These are phyloP conservation scores for Baccha elongata DNA, from an alignment of 2,888 invertebrate species.

Conservation along the genomic window DNA sequence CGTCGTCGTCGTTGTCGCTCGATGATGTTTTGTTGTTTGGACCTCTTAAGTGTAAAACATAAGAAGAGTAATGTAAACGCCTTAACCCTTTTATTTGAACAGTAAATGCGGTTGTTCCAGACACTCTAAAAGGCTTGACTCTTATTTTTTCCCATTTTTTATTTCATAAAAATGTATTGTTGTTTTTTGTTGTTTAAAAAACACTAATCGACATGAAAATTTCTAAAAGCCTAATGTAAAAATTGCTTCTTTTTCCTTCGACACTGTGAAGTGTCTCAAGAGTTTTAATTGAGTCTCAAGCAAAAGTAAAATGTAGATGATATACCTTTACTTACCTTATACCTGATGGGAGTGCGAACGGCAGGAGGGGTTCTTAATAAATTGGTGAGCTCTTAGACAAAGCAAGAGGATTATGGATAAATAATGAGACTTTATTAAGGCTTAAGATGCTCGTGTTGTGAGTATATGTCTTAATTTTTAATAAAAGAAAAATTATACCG, in stretches of 20 bases:
- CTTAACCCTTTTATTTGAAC: slow-evolving; percentile 62
- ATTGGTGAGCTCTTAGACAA: slow-evolving; percentile 15
- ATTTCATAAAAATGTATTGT: not conserved
- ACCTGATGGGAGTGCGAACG: not conserved
- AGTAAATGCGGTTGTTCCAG: slow-evolving; percentile 50
- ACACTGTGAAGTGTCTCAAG: slow-evolving; percentile 31
- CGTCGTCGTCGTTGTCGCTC: not conserved
- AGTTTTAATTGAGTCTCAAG: slow-evolving; percentile 43
- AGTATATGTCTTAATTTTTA: slow-evolving; percentile 30
- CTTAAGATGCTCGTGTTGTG: not conserved
- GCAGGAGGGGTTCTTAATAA: slow-evolving; percentile 8
- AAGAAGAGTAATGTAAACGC: slow-evolving; percentile 63
- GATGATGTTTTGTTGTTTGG: not conserved
- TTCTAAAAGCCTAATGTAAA: slow-evolving; percentile 30
- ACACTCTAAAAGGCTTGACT: slow-evolving; percentile 12
- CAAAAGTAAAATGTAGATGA: not conserved
- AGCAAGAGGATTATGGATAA: slow-evolving; percentile 22
- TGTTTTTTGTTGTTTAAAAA: not conserved
- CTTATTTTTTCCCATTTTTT: not conserved
- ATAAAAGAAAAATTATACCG: slow-evolving; percentile 32
- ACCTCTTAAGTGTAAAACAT: slow-evolving; percentile 56
- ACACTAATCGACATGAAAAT: slow-evolving; percentile 19
- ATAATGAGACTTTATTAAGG: slow-evolving; percentile 32
- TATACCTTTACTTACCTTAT: not conserved
- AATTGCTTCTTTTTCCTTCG: slow-evolving; percentile 26